Evolutionary conservation across 2,113 vertebrate genomes (phyloP), one percentile per base, ranked within the genome.

Genomic region (Fukomys damarensis): DNA sequence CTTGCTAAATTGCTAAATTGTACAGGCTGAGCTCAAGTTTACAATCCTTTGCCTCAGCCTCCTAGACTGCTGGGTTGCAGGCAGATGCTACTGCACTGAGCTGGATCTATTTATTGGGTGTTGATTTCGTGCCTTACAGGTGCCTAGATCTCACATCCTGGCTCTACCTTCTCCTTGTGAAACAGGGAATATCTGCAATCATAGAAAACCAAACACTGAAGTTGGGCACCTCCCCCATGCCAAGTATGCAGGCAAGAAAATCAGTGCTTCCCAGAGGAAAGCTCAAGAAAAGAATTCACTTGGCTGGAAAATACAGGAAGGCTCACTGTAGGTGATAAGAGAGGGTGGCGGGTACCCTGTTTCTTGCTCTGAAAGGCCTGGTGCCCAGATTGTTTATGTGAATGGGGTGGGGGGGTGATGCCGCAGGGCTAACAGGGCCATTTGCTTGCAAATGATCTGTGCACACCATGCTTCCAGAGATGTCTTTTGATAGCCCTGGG

Each of bases 161-260:
- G 43, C 0, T 14, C 54, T 0, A 17, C 0, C 5, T 43, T 17
- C 1, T 12, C 66, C 4, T 14, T 41, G 74, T 72, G 30, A 49
- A 58, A 86, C 19, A 20, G 38, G 38, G 28, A 74, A 56, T 30
- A 26, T 16, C 17, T 32, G 32, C 17, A 63, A 35, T 76, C 22
- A 26, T 26, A 56, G 35, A 49, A 52, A 92, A 46, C 32, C 35
- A 83, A 52, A 22, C n/a, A 24, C 7, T 5, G 63, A 56, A 49
- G 32, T 54, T 58, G 93, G 35, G 54, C 26, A 1, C 35, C 43
- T 38, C 20, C n/a, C 68, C 6, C 32, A 24, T 17, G 10, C 43
- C 46, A 79, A 56, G 59, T 22, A 30, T 49, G 30, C 58, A 11
- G 74, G 26, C 72, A 8, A 49, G 24, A 65, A 94, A 80, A 66